Evolutionary conservation across 2,797 vertebrate genomes (phyloP), one percentile per base, ranked within the genome.

Genomic region (Hapalemur alaotrensis): DNA sequence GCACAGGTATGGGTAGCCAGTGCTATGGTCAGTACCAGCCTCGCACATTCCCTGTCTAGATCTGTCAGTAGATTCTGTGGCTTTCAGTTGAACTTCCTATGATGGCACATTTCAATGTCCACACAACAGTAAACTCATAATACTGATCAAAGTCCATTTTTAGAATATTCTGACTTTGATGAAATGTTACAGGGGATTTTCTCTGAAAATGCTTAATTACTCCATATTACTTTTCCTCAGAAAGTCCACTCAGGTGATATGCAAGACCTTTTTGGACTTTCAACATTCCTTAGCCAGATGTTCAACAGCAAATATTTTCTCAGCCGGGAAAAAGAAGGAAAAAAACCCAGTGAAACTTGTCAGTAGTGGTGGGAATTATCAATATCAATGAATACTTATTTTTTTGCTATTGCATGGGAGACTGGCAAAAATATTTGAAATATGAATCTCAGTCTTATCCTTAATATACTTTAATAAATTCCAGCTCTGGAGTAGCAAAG

Each of bases 221-320:
- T 91, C 96, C 30, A 17, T 54, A n/a, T 96, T 93, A 93, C 1
- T 14, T 93, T 96, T 82, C 91, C 79, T 94, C 50, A 97, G 97
- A 87, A 84, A 97, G 17, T 91, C 95, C 89, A 91, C 88, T 98
- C 97, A 98, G 98, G 98, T 98, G 97, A 98, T 98, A 97, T 81
- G 90, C 90, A 50, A 89, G 82, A 54, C 82, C 93, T 97, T 97
- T 95, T 96, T 97, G 96, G 98, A 93, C 96, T 98, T 97, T 88
- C 50, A 95, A 95, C 98, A 99, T 99, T 99, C 99, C 97, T 98
- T 79, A 98, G 98, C 98, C 99, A 99, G 99, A 99, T 99, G 99
- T 99, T 99, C 98, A 97, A 98, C 96, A 98, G 98, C 89, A 99
- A 99, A 98, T 99, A 98, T 99, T 99, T 99, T 99, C 98, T 99